These are phyloP conservation scores for Turritopsis rubra DNA, from an alignment of 30 jellyfish, hydroid and myxozoan species.

Conservation along the genomic window DNA sequence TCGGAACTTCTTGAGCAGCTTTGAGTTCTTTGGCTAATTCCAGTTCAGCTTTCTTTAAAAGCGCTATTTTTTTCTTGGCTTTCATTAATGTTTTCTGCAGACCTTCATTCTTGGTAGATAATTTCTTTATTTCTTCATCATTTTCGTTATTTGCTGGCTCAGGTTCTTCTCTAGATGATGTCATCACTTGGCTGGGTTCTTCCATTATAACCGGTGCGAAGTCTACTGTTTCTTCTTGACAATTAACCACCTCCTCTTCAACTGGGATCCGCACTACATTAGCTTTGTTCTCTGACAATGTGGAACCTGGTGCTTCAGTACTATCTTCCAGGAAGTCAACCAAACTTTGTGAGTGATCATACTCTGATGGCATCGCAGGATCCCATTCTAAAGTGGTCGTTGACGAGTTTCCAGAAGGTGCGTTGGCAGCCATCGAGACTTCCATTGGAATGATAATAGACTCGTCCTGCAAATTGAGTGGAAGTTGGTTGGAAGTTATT, in stretches of 20 bases:
- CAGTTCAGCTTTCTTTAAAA: slow-evolving; percentile 66
- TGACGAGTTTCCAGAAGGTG: background rate
- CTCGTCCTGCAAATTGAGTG: background rate
- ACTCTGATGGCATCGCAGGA: slow-evolving; percentile 22
- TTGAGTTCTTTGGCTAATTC: slow-evolving; percentile 57
- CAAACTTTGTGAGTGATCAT: background rate
- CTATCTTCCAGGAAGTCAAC: background rate
- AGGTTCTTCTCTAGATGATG: background rate
- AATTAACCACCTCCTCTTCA: background rate
- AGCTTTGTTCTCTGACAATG: too few relatives aligned
- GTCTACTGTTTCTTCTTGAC: background rate
- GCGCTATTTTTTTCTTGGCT: slow-evolving; percentile 50
- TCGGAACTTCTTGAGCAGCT: slow-evolving; percentile 19
- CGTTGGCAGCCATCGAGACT: slow-evolving; percentile 17
- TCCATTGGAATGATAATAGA: slow-evolving; percentile 14
- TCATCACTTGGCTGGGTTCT: background rate
- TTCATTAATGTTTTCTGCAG: slow-evolving; percentile 8
- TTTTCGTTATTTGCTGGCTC: background rate
- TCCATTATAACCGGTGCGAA: background rate
- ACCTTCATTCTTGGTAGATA: slow-evolving; percentile 7
- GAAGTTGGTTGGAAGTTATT: background rate
- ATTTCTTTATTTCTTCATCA: slow-evolving; percentile 18
- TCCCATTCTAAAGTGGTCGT: slow-evolving; percentile 35
- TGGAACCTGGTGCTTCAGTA: background rate
- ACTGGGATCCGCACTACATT: background rate